Conservation (phyloP, 2,113 vertebrate species). For the Spizaetus ornatus region DNA sequence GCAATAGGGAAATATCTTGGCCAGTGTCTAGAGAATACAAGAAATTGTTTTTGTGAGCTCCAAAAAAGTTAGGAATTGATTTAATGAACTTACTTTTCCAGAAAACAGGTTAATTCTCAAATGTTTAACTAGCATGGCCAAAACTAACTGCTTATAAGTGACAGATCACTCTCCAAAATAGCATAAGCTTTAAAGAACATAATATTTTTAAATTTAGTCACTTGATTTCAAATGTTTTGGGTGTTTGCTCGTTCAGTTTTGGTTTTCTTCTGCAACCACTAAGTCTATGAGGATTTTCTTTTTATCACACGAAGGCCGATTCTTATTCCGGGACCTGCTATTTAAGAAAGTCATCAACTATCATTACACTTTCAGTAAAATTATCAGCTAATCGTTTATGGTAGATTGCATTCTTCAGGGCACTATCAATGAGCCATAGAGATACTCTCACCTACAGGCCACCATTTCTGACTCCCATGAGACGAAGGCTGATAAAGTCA, state of each 20-base stretch:
- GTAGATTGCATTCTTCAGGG: background rate
- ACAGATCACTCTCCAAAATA: background rate
- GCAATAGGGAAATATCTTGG: background rate
- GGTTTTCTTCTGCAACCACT: background rate
- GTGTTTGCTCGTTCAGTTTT: background rate
- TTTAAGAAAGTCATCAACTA: background rate
- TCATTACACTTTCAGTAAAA: background rate
- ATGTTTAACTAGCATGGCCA: background rate
- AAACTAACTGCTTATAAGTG: background rate
- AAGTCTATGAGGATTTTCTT: background rate
- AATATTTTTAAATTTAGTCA: background rate
- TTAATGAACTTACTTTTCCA: background rate
- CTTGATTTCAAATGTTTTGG: background rate
- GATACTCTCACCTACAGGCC: background rate
- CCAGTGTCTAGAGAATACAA: background rate
- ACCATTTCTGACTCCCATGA: background rate
- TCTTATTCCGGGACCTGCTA: background rate
- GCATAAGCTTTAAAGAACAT: background rate
- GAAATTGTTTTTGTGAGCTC: background rate
- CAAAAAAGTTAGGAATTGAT: background rate
- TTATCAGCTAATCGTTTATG: background rate
- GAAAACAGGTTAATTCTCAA: background rate
- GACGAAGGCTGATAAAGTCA: background rate
- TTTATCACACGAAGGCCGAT: background rate
- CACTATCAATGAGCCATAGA: background rate